Percentiles rank a stretch among this genome's conserved stretches.
phyloP scores from a whole-genome alignment of 2,797 vertebrate species.

The Enteromius treurensis region DNA sequence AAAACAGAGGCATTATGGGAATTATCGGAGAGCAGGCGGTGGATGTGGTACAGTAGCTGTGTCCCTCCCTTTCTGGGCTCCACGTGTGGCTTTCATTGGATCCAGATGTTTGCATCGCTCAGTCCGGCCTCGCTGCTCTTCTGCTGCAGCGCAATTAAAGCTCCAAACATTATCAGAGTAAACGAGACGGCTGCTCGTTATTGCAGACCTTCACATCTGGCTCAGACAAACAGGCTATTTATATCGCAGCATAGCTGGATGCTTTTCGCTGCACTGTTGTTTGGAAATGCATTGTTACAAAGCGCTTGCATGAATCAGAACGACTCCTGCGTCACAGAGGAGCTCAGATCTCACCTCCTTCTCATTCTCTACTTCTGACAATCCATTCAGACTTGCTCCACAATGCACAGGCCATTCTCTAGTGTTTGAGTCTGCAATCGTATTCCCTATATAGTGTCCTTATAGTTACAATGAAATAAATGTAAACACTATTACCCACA shows the following conservation, averaged over 20 bases:
- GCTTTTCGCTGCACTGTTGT: background rate
- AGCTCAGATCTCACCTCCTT: background rate
- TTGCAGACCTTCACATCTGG: background rate
- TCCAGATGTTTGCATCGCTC: conserved; percentile 39
- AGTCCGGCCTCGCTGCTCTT: background rate
- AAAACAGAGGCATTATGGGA: conserved; percentile 21
- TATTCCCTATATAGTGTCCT: background rate
- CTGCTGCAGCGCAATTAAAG: background rate
- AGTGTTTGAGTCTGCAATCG: background rate
- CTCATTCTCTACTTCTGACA: background rate
- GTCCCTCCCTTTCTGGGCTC: conserved; percentile 13
- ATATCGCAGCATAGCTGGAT: background rate
- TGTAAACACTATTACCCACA: background rate
- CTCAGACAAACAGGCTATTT: background rate
- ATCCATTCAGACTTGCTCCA: background rate
- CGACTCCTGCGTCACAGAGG: background rate
- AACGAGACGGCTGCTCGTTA: conserved; percentile 12
- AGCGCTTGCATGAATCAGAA: background rate
- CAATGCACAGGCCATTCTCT: no score
- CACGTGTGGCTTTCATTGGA: conserved; percentile 20
- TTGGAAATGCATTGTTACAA: background rate
- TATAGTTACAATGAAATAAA: background rate
- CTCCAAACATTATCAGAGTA: background rate
- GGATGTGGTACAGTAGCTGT: conserved; percentile 41
- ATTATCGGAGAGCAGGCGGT: background rate